Conservation (phyloP, 2,113 vertebrate species). For the zebrafish (Danio rerio) region DNA sequence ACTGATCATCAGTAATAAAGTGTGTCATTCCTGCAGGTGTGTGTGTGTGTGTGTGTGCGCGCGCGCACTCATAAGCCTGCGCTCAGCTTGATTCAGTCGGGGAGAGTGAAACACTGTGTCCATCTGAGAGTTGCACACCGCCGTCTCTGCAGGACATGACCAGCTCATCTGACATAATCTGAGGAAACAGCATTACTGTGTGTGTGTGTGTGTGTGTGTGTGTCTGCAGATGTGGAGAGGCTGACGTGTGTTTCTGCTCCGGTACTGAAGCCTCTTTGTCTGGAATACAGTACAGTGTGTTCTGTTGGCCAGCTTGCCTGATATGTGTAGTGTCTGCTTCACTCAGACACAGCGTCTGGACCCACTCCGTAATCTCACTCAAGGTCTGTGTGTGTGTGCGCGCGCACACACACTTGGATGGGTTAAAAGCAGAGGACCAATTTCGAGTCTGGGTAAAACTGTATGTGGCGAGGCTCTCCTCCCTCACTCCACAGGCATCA, state of each 20-base stretch:
- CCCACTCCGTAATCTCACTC: neutral
- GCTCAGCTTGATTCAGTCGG: no score
- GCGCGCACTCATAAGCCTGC: neutral
- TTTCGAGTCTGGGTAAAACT: no score
- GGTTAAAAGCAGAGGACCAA: no score
- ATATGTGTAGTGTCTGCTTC: no score
- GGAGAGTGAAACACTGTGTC: no score
- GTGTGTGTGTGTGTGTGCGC: no score
- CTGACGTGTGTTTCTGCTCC: neutral
- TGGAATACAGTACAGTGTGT: neutral
- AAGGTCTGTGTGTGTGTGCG: no score
- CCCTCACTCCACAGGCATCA: no score
- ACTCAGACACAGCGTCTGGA: neutral
- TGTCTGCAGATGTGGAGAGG: neutral
- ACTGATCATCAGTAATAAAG: neutral
- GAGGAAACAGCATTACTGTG: conserved; percentile 10
- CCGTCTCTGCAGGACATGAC: neutral
- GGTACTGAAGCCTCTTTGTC: neutral
- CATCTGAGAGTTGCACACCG: neutral
- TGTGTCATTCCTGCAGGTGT: neutral
- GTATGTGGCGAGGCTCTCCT: no score
- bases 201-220: no score
- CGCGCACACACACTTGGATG: no score
- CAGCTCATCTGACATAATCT: neutral
- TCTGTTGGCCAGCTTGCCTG: neutral